phyloP scores from a whole-genome alignment of 1,140 invertebrate species.

The Cotesia vestalis region DNA sequence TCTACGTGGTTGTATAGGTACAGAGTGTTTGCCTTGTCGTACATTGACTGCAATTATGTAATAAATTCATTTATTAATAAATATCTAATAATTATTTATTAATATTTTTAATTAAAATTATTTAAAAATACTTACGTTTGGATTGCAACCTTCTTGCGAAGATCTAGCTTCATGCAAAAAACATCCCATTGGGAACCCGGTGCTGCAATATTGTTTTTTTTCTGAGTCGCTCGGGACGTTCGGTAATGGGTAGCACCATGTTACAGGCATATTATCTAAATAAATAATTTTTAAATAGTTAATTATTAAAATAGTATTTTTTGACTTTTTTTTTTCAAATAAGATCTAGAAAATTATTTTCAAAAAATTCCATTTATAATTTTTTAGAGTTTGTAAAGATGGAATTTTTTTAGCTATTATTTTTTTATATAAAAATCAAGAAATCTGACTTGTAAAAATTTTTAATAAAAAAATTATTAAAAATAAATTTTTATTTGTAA shows the following conservation, averaged over 20 bases:
- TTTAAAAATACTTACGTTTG: conserved; percentile 60
- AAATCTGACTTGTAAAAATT: no score
- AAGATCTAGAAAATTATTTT: conserved; percentile 25
- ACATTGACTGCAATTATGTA: conserved; percentile 47
- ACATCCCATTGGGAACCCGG: conserved; percentile 98
- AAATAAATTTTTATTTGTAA: no score
- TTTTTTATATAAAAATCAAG: no score
- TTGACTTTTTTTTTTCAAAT: no score
- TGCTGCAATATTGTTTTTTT: conserved; percentile 83
- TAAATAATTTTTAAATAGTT: conserved; percentile 26
- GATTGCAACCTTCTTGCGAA: conserved; percentile 72
- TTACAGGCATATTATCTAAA: conserved; percentile 95
- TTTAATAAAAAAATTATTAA: no score
- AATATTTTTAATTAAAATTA: no score
- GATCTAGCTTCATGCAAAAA: conserved; percentile 72
- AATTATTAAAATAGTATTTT: no score
- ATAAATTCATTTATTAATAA: conserved; percentile 6
- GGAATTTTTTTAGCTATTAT: no score
- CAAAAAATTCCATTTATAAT: not conserved
- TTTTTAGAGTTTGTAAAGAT: no score
- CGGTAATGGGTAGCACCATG: conserved; percentile 91
- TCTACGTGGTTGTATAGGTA: conserved; percentile 98
- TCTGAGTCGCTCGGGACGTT: conserved; percentile 73
- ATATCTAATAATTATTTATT: not conserved
- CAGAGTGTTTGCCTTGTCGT: conserved; percentile 76